Conservation (phyloP, 2,113 vertebrate species). For the Forbesichthys papilliferus region DNA sequence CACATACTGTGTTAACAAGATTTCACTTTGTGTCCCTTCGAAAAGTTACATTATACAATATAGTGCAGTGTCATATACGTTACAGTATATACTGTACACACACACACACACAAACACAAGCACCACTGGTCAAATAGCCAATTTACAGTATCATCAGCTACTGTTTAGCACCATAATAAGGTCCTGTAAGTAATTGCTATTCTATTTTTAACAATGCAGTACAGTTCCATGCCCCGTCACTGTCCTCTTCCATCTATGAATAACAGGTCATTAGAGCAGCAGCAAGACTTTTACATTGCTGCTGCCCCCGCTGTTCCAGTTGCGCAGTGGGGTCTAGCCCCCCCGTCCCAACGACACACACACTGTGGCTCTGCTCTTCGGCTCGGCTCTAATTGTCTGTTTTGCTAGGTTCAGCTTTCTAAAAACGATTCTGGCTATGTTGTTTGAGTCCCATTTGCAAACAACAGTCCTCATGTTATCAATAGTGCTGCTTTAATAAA, state of each 20-base stretch:
- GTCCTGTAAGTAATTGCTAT: too few species aligned
- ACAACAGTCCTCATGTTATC: constrained; percentile 18
- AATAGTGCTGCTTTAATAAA: constrained; percentile 6
- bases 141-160: too few species aligned
- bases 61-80: too few species aligned
- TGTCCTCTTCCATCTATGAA: constrained; percentile 28
- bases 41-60: too few species aligned
- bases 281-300: constrained; percentile 20
- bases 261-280: constrained; percentile 39
- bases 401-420: constrained; percentile 13
- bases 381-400: constrained; percentile 11
- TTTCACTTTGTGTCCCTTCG: constrained; percentile 5
- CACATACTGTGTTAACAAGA: not conserved
- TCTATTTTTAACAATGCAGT: constrained; percentile 4
- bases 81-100: too few species aligned
- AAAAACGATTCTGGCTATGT: constrained; percentile 15
- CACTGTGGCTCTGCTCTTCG: not conserved
- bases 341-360: not conserved
- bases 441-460: constrained; percentile 24
- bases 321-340: constrained; percentile 5
- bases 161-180: too few species aligned
- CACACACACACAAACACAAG: too few species aligned
- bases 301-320: constrained; percentile 24
- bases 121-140: too few species aligned
- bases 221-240: constrained; percentile 32